Evolutionary conservation across 2,888 invertebrate species (phyloP).

Genomic region (Tholera decimalis): DNA sequence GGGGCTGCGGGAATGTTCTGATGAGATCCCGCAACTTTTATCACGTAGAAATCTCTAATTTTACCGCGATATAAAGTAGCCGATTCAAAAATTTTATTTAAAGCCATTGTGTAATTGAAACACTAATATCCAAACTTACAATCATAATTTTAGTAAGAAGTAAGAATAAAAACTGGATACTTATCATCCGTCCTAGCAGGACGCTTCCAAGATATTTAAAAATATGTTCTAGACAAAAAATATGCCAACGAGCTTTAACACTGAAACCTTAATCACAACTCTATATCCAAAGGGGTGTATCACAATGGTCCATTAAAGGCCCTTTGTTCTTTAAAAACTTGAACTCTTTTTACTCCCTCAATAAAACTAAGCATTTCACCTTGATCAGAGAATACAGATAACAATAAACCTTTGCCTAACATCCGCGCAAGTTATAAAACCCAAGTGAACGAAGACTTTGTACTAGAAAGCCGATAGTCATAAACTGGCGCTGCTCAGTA

Average conservation of each 20-base stretch:
- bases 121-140: too few relatives aligned
- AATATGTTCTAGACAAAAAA: background rate
- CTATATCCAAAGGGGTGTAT: background rate
- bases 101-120: too few relatives aligned
- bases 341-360: background rate
- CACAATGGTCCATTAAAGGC: conserved; percentile 2
- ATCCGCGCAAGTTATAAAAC: conserved; percentile 37
- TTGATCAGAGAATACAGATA: conserved; percentile 30
- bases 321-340: background rate
- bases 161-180: background rate
- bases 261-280: background rate
- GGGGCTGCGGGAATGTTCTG: too few relatives aligned
- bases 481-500: conserved; percentile 29
- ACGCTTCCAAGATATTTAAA: background rate
- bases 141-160: too few relatives aligned
- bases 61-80: too few relatives aligned
- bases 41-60: too few relatives aligned
- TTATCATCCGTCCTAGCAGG: background rate
- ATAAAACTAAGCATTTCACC: conserved; percentile 21
- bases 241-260: background rate
- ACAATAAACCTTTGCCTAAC: conserved; percentile 39
- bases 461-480: conserved; percentile 43
- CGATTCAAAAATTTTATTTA: too few relatives aligned
- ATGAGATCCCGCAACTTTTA: too few relatives aligned
- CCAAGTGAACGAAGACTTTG: conserved; percentile 44